phyloP scores from a whole-genome alignment of 2,888 invertebrate genomes.

The Amphipyra tragopoginis region DNA sequence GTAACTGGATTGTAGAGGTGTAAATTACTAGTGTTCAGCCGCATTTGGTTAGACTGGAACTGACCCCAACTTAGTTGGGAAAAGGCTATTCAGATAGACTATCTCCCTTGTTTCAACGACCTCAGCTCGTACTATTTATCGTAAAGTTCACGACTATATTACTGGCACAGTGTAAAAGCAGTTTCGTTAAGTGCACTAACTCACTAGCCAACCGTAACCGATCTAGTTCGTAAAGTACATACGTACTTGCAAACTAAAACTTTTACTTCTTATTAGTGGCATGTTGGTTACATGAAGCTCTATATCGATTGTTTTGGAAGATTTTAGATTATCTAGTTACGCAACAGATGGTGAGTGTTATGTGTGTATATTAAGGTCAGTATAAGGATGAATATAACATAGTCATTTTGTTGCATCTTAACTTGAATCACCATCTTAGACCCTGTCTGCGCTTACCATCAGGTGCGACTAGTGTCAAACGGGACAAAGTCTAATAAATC shows the following conservation, averaged over 20 bases:
- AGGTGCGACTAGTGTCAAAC: no score
- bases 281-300: conserved; percentile 20
- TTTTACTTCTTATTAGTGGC: conserved; percentile 27
- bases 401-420: no score
- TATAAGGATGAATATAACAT: no score
- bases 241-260: conserved; percentile 36
- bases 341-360: no score
- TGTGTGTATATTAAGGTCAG: no score
- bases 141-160: conserved; percentile 33
- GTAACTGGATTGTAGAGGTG: no score
- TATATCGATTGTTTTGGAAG: conserved; percentile 4
- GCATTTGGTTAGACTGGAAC: no score
- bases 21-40: no score
- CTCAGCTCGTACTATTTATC: conserved; percentile 17
- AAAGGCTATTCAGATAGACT: neutral
- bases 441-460: no score
- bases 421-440: no score
- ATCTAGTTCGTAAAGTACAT: conserved; percentile 50
- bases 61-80: no score
- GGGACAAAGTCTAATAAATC: no score
- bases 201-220: conserved; percentile 47
- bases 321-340: conserved; percentile 6
- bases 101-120: neutral
- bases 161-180: conserved; percentile 30
- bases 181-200: conserved; percentile 49